A percentile compares a stretch with the other conserved stretches of the same genome.
Evolutionary conservation across 2,888 invertebrate species (phyloP).

Genomic region (Charanyca ferruginea): DNA sequence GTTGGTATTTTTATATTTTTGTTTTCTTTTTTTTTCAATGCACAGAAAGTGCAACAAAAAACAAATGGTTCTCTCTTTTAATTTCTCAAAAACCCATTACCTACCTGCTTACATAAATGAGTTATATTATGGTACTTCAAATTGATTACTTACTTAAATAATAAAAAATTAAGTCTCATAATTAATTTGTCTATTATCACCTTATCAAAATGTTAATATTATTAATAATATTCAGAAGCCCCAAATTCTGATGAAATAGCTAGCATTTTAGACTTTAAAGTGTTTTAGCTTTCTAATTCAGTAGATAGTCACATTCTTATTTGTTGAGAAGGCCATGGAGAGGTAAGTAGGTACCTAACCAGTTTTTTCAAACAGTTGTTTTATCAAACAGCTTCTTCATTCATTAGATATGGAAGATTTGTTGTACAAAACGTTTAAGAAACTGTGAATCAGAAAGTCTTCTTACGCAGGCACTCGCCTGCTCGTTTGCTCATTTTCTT

Average conservation of each 20-base stretch:
- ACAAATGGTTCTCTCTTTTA: no score
- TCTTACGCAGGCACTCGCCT: no score
- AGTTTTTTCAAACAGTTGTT: constrained; percentile 5
- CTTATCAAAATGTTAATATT: constrained; percentile 11
- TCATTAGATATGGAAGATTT: background rate
- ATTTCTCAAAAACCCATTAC: background rate
- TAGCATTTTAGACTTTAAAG: background rate
- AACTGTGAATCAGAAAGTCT: constrained; percentile 16
- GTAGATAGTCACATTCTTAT: background rate
- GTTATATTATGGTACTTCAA: background rate
- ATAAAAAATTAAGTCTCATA: background rate
- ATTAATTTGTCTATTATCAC: background rate
- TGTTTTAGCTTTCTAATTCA: background rate
- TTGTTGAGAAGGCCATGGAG: background rate
- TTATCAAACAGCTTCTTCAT: background rate
- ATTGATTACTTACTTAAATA: background rate
- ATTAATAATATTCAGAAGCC: constrained; percentile 6
- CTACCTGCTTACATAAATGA: background rate
- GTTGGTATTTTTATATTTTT: constrained; percentile 29
- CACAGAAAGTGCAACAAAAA: no score
- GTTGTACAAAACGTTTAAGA: background rate
- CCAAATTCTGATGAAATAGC: background rate
- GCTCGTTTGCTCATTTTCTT: no score
- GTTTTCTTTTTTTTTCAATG: constrained; percentile 19
- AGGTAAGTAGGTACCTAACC: background rate